Percentiles rank a stretch among this genome's conserved stretches.
Evolutionary conservation across 2,797 vertebrate species (phyloP).

Genomic region (Clarias platycephalus): DNA sequence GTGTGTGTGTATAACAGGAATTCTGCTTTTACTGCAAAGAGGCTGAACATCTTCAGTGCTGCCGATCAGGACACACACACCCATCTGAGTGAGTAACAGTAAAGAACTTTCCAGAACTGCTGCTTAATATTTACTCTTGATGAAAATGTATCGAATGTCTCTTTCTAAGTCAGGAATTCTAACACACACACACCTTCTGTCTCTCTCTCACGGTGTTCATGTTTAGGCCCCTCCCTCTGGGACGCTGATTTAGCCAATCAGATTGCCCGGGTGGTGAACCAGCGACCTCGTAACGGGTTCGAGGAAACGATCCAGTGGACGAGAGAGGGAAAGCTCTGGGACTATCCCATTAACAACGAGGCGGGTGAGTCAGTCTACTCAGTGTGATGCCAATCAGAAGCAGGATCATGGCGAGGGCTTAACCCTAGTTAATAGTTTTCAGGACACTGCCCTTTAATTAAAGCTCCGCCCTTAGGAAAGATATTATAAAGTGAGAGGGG

Average conservation of each 20-base stretch:
- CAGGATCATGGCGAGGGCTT: not conserved
- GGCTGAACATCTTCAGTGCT: conserved; percentile 83
- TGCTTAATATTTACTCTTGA: not conserved
- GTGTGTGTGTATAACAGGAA: conserved; percentile 60
- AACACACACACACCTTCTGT: not conserved
- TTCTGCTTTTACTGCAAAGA: conserved; percentile 71
- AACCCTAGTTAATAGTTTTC: not conserved
- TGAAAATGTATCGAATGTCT: not conserved
- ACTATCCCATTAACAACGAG: conserved; percentile 92
- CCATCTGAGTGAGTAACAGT: conserved; percentile 72
- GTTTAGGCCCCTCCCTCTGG: conserved; percentile 82
- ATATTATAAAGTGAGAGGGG: not conserved
- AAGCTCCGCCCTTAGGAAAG: not conserved
- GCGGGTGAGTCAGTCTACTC: conserved; percentile 70
- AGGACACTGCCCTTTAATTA: not conserved
- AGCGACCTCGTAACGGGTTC: conserved; percentile 80
- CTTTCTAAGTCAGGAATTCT: not conserved
- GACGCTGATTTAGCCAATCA: conserved; percentile 84
- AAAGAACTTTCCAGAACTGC: not conserved
- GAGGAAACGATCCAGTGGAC: conserved; percentile 98
- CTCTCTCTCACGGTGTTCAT: not conserved
- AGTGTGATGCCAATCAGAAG: not conserved
- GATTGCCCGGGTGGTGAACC: conserved; percentile 69
- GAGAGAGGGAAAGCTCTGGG: conserved; percentile 89
- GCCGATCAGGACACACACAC: conserved; percentile 57